Percentiles rank a stretch among this genome's conserved stretches.
Evolutionary conservation across 2,888 invertebrate genomes (phyloP).

Genomic region (Antitype chi): DNA sequence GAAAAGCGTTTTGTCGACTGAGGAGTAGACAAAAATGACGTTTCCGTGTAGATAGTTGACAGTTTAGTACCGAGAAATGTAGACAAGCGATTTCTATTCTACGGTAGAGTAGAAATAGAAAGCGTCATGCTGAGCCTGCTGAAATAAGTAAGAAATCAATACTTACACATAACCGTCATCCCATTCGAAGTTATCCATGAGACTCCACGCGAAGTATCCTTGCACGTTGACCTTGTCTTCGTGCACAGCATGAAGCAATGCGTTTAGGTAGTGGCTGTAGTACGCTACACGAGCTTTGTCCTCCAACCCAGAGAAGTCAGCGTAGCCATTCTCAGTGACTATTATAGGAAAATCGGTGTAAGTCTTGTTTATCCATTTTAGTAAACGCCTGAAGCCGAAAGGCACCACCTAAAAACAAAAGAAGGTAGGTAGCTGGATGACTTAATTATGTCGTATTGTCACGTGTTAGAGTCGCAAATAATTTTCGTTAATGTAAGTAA

Average conservation of each 20-base stretch:
- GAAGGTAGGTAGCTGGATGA: background rate
- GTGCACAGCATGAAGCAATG: conserved; percentile 87
- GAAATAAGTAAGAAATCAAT: conserved; percentile 10
- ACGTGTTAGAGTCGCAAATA: background rate
- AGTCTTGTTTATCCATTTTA: conserved; percentile 89
- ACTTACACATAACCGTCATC: conserved; percentile 93
- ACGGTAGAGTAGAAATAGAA: no score
- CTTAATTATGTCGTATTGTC: background rate
- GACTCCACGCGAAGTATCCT: conserved; percentile 95
- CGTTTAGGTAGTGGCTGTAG: conserved; percentile 89
- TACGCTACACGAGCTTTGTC: conserved; percentile 90
- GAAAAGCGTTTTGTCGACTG: no score
- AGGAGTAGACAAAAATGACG: no score
- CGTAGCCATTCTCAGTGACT: conserved; percentile 90
- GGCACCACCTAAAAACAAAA: conserved; percentile 88
- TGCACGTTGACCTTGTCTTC: conserved; percentile 92
- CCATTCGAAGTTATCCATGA: conserved; percentile 97
- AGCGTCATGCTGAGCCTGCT: no score
- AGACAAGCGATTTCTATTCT: no score
- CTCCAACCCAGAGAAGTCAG: conserved; percentile 88
- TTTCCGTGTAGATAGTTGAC: no score
- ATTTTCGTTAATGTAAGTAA: background rate
- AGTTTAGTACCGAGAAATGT: no score
- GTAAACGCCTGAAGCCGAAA: conserved; percentile 90
- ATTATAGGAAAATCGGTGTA: conserved; percentile 89